Percentiles rank a stretch among this genome's conserved stretches.
phyloP scores from a whole-genome alignment of 2,888 invertebrate genomes.

The Cheilosia urbana region DNA sequence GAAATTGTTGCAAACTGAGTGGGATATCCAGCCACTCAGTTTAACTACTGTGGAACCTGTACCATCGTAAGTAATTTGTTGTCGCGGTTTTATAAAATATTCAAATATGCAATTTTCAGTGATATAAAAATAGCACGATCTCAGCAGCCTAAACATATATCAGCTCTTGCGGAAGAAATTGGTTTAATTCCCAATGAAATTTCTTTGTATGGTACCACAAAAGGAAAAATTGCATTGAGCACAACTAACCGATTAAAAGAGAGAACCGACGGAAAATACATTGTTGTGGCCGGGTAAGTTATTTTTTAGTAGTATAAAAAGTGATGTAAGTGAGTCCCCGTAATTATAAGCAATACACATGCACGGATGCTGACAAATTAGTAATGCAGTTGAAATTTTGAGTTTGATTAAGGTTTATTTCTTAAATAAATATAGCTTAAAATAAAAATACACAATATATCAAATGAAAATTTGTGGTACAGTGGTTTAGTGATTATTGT shows the following conservation, averaged over 20 bases:
- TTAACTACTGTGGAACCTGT: constrained; percentile 89
- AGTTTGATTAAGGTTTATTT: too few species aligned
- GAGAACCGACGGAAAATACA: constrained; percentile 92
- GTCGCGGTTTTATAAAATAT: not conserved
- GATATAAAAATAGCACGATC: constrained; percentile 96
- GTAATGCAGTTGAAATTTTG: too few species aligned
- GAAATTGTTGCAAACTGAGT: constrained; percentile 85
- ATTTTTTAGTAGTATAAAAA: too few species aligned
- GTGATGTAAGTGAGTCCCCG: too few species aligned
- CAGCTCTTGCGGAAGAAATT: constrained; percentile 91
- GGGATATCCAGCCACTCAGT: constrained; percentile 89
- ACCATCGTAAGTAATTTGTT: constrained; percentile 87
- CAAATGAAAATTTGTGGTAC: too few species aligned
- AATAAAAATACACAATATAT: too few species aligned
- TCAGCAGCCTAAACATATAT: constrained; percentile 94
- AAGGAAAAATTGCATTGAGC: constrained; percentile 95
- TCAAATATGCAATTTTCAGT: constrained; percentile 83
- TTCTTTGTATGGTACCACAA: constrained; percentile 95
- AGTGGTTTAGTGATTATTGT: too few species aligned
- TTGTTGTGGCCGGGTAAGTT: constrained; percentile 96
- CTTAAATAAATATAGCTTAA: too few species aligned
- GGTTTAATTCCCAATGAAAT: constrained; percentile 92
- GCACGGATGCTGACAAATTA: too few species aligned
- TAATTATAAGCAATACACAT: too few species aligned
- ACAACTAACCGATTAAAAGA: constrained; percentile 90